A percentile compares a stretch with the other conserved stretches of the same genome.
These are phyloP conservation scores for Zygothrica quintamaculata DNA, from an alignment of 2,888 invertebrate genomes.

Conservation along the genomic window DNA sequence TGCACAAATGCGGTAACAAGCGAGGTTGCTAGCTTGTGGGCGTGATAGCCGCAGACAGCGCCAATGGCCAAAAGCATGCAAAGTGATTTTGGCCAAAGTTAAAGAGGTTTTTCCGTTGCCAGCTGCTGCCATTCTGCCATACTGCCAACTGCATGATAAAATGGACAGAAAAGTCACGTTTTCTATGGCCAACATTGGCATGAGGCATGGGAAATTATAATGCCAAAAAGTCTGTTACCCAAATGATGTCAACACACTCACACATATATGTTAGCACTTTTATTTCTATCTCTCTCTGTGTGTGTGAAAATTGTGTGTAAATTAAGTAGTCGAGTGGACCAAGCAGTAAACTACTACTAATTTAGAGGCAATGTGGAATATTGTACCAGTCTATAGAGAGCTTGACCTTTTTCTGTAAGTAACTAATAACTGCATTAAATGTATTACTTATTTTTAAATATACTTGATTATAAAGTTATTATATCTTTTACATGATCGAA, in stretches of 20 bases:
- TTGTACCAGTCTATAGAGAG: no score
- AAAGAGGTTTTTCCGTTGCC: slow-evolving; percentile 57
- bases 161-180: slow-evolving; percentile 72
- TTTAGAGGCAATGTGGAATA: not conserved
- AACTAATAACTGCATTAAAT: no score
- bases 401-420: no score
- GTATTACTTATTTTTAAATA: no score
- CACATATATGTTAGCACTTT: slow-evolving; percentile 2
- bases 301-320: slow-evolving; percentile 37
- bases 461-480: no score
- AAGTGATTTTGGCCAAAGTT: slow-evolving; percentile 75
- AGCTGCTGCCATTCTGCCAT: slow-evolving; percentile 29
- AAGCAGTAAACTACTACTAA: slow-evolving; percentile 6
- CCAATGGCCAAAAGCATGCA: slow-evolving; percentile 37
- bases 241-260: slow-evolving; percentile 41
- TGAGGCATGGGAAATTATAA: slow-evolving; percentile 34
- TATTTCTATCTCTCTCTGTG: not conserved
- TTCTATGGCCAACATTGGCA: slow-evolving; percentile 24
- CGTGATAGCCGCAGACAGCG: slow-evolving; percentile 32
- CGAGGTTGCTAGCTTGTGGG: slow-evolving; percentile 12
- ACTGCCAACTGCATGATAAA: slow-evolving; percentile 40
- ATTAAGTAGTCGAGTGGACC: slow-evolving; percentile 36
- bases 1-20: slow-evolving; percentile 54
- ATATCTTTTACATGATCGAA: no score
- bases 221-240: slow-evolving; percentile 39